Conservation (phyloP, 1,140 invertebrate genomes). For the Drosophila setifemur region DNA sequence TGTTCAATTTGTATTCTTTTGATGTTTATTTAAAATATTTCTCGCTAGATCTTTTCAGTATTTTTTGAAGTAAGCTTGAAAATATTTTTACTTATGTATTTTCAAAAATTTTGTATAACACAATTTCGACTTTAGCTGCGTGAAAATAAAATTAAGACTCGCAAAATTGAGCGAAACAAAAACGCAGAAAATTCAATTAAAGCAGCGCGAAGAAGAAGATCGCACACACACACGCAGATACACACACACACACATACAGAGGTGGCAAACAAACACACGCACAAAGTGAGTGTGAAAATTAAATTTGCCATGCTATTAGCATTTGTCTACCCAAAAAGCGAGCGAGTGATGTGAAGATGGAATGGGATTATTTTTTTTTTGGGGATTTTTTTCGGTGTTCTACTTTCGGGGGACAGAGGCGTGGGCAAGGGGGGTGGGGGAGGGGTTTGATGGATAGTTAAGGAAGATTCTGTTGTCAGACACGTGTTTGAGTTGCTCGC, state of each 20-base stretch:
- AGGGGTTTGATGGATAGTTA: slow-evolving; percentile 38
- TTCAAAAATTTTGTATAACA: too few relatives aligned
- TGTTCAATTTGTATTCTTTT: too few relatives aligned
- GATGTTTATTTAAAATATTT: too few relatives aligned
- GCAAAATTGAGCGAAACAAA: slow-evolving; percentile 62
- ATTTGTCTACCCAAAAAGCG: slow-evolving; percentile 40
- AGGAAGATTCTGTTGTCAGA: slow-evolving; percentile 36
- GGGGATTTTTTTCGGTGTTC: neutral
- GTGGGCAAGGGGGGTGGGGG: neutral
- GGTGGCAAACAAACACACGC: slow-evolving; percentile 3
- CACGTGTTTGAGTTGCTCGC: slow-evolving; percentile 38
- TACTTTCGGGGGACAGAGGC: too few relatives aligned
- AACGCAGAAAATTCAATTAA: slow-evolving; percentile 39
- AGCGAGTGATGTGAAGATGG: neutral
- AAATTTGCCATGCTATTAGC: slow-evolving; percentile 53
- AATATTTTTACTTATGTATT: too few relatives aligned
- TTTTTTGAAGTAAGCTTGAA: too few relatives aligned
- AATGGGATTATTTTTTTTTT: neutral
- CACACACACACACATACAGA: neutral
- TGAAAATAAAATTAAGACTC: slow-evolving; percentile 53
- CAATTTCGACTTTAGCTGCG: too few relatives aligned
- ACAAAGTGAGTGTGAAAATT: slow-evolving; percentile 61
- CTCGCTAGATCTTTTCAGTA: too few relatives aligned
- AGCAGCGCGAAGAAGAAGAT: slow-evolving; percentile 22
- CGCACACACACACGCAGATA: neutral